Evolutionary conservation across 2,888 invertebrate species (phyloP), one percentile per base, ranked within the genome.

Genomic region (Leptodirus hochenwartii): DNA sequence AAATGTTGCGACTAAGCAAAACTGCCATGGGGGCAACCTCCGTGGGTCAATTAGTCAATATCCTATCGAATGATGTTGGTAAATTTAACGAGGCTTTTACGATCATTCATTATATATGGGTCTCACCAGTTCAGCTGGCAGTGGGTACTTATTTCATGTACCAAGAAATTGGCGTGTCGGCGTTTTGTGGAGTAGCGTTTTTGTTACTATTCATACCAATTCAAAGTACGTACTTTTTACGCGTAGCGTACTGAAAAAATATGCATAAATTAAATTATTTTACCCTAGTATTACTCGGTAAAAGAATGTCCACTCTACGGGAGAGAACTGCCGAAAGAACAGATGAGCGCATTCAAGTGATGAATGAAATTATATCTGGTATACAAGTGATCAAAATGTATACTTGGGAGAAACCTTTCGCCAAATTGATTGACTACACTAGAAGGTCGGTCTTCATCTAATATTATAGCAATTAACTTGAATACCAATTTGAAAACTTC

Each of bases 341-440:
- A 2, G 76, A 77, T 48, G 66, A 69, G 43, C 51, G 77, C 32
- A 66, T 76, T 6, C 56, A 69, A 14, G 47, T 73, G 5, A 75
- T 76, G 73, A 69, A 67, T 43, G 75, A 77, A 52, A 66, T 76
- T 25, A 67, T 81, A 29, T 61, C 62, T n/a, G 78, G 76, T 1
- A 79, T 81, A 22, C 58, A 81, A 62, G 85, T 91, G 3, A 84
- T 93, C 39, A 93, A 93, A 63, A 91, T 93, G 88, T 93, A 91
- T 50, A 82, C 88, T 3, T 93, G 93, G 81, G 93, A 93, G 51
- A 77, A 74, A 41, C 82, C 88, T 1, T 91, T 93, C 48, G 76
- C 79, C 35, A 66, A 74, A 37, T 66, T 88, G n/a, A 77, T 93
- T 3, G 69, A 71, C 5, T 52, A 67, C 29, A 76, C 82, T 2